These are phyloP conservation scores for Tholera decimalis DNA, from an alignment of 2,888 invertebrate species.

Conservation along the genomic window DNA sequence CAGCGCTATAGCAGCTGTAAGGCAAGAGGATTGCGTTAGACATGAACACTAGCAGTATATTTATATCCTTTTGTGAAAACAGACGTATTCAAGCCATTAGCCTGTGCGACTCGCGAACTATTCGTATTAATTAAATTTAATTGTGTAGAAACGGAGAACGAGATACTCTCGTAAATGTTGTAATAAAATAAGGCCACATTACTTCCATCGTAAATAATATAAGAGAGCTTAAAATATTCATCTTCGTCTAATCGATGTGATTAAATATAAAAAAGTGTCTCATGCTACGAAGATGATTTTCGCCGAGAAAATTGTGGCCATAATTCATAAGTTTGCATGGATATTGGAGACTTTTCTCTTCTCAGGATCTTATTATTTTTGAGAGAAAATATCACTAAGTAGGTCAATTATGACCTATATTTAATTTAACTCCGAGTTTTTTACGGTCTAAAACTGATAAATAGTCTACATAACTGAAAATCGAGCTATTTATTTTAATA, in stretches of 20 bases:
- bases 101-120: conserved; percentile 86
- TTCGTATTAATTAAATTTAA: conserved; percentile 90
- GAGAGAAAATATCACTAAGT: conserved; percentile 6
- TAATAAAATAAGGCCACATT: conserved; percentile 60
- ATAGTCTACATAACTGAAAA: too few relatives aligned
- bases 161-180: conserved; percentile 71
- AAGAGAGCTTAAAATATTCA: conserved; percentile 52
- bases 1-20: conserved; percentile 59
- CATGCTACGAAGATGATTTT: conserved; percentile 35
- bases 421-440: too few relatives aligned
- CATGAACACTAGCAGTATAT: conserved; percentile 69
- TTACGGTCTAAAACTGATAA: too few relatives aligned
- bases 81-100: conserved; percentile 87
- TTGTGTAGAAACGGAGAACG: conserved; percentile 85
- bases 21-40: conserved; percentile 59
- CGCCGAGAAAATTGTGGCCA: conserved; percentile 38
- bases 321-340: conserved; percentile 49
- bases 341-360: conserved; percentile 19
- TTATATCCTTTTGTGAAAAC: conserved; percentile 83
- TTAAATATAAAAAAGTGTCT: conserved; percentile 45
- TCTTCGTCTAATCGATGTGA: conserved; percentile 56
- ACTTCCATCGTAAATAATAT: conserved; percentile 64
- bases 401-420: too few relatives aligned
- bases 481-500: too few relatives aligned
- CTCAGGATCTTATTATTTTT: conserved; percentile 27